Evolutionary conservation across 2,888 invertebrate species (phyloP), one percentile per base, ranked within the genome.

Genomic region (Lithosia quadra): DNA sequence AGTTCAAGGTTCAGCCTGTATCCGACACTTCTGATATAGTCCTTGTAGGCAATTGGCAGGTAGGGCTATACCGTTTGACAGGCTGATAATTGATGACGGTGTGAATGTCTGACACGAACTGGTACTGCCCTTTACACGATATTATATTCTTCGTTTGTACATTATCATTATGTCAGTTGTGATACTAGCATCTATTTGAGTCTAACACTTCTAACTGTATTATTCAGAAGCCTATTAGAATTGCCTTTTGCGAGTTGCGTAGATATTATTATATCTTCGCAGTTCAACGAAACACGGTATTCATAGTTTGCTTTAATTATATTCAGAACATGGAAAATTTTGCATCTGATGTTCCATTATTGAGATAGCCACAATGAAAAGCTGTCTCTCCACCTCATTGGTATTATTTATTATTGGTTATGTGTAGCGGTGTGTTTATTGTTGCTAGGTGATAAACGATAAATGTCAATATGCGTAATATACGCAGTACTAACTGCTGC

Each of bases 1-100:
- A 89, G 88, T 86, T 90, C 89, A 90, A 84, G 88, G 90, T 80
- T 84, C 71, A 59, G 63, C 53, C 64, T 39, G 49, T 80, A 78
- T 80, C 79, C 79, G 77, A 79, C 74, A 70, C 61, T 74, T 76
- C 65, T 71, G 62, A 62, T 67, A 58, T 53, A 61, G 67, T 60
- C 61, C 65, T 82, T 69, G 61, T 68, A 71, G 36, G 68, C 49
- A 59, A 62, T 73, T 69, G 62, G 64, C 57, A 56, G 69, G 69
- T 68, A 68, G 58, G 74, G 68, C 69, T 62, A 74, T 65, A 74
- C 77, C 55, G 63, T 71, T 74, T 61, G 67, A 64, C 70, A 67
- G 63, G 18, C 49, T 74, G 61, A 69, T 73, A 70, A 79, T 76
- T 71, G 71, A 69, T 71, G 65, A 66, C 49, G 24, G 69, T 58